Base-by-base conservation (phyloP, 2,888 invertebrate genomes). In the Dasypogon diadema region DNA sequence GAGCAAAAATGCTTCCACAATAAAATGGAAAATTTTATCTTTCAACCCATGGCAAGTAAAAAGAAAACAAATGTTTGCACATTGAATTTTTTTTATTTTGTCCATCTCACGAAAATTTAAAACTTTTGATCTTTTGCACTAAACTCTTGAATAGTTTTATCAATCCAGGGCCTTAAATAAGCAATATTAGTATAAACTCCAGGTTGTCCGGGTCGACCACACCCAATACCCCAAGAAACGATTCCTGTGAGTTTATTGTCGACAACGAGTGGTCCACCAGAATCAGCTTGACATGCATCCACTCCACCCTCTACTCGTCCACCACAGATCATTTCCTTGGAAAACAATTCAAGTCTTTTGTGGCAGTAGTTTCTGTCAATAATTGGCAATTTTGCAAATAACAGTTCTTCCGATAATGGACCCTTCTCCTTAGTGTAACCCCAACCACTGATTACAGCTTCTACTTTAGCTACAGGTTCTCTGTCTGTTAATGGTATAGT, bases 251-350 rank as follows among this genome's bases (percentile, higher is more conserved):
- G 54, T 54, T 54, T 22, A 30, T 46, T 46, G 22, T 63, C 12
- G 51, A 24, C 34, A 10, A 72, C 65, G 0, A 77, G 34, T 46
- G 77, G 77, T 4, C 77, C 74, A 46, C 77, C 77, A 4, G 77
- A 77, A 48, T 77, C 77, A 34, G 48, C 65, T 54, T 75, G 56
- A 14, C 77, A 77, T 1, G 56, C 37, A 51, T 77, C 77, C 22
- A 48, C 16, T 34, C 87, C 88, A 12, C 89, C 89, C 56, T 83
- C 80, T 0, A 83, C 80, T 0, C 81, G 80, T 0, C 89, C 89
- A 54, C 89, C 89, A 79, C 90, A 90, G 0, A 89, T 79, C 87
- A 89, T 88, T 0, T 81, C 83, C 0, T 84, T 77, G 0, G 88
- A 87, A 51, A 85, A 88, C 21, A 18, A 2, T 12, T 5, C 18